These are phyloP conservation scores for Apodemia zela DNA, from an alignment of 2,888 invertebrate species.

Conservation along the genomic window DNA sequence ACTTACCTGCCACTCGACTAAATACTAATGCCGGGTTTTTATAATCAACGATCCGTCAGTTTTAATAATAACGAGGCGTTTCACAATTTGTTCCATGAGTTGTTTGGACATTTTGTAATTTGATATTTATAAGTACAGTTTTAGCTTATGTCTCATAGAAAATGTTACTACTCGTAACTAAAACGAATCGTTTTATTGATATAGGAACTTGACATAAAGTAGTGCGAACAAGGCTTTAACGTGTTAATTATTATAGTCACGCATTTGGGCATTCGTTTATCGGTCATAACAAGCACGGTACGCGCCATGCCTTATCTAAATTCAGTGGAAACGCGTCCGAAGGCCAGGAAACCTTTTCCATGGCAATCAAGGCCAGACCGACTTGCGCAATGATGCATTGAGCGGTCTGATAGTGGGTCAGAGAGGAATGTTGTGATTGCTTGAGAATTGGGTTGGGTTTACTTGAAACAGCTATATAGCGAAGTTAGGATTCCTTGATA, in stretches of 20 bases:
- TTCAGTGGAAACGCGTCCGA: conserved; percentile 5
- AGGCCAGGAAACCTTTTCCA: conserved; percentile 16
- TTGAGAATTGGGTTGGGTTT: not conserved
- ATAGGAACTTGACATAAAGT: no score
- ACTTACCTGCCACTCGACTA: no score
- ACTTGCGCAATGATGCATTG: conserved; percentile 6
- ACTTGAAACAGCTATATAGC: not conserved
- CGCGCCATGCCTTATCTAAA: conserved; percentile 8
- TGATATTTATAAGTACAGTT: no score
- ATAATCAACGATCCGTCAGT: no score
- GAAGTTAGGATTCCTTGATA: not conserved
- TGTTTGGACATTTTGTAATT: no score
- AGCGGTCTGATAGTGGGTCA: not conserved
- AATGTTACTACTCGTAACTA: no score
- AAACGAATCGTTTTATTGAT: no score
- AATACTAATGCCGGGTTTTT: no score
- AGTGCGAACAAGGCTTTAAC: no score
- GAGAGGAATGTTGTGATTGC: conserved; percentile 7
- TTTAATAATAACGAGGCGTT: no score
- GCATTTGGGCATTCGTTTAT: not conserved
- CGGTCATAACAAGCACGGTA: not conserved
- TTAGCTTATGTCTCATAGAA: no score
- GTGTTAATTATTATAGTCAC: not conserved
- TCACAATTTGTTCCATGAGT: no score
- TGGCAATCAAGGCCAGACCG: conserved; percentile 1